These are phyloP conservation scores for Eupeodes latifasciatus DNA, from an alignment of 2,888 invertebrate genomes.

Conservation along the genomic window DNA sequence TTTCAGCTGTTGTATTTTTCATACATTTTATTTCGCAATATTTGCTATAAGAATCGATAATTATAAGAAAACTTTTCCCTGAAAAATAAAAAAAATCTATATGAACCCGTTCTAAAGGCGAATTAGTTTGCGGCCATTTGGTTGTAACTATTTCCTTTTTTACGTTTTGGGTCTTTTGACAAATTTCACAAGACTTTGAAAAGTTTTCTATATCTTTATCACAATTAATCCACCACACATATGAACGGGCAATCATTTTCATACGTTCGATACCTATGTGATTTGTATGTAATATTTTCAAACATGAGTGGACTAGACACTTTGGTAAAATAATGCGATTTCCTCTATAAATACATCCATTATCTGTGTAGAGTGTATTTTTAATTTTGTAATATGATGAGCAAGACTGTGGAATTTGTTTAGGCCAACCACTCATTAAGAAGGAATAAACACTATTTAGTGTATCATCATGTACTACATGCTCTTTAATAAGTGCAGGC, in stretches of 20 bases:
- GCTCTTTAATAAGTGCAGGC: slow-evolving; percentile 22
- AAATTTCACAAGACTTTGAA: slow-evolving; percentile 33
- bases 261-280: slow-evolving; percentile 28
- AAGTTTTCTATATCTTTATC: slow-evolving; percentile 44
- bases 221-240: slow-evolving; percentile 39
- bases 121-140: slow-evolving; percentile 22
- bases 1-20: slow-evolving; percentile 13
- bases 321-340: slow-evolving; percentile 3
- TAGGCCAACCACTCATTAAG: slow-evolving; percentile 22
- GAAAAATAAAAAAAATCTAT: slow-evolving; percentile 45
- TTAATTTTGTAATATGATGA: slow-evolving; percentile 3
- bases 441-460: slow-evolving; percentile 21
- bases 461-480: slow-evolving; percentile 17
- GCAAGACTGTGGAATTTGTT: not conserved
- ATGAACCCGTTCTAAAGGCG: slow-evolving; percentile 43
- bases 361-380: slow-evolving; percentile 8
- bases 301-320: slow-evolving; percentile 5
- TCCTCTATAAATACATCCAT: not conserved
- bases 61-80: slow-evolving; percentile 36
- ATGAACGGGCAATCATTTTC: slow-evolving; percentile 44
- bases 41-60: not conserved
- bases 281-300: slow-evolving; percentile 1
- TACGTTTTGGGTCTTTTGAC: slow-evolving; percentile 38
- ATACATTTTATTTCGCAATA: slow-evolving; percentile 31
- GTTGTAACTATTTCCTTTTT: slow-evolving; percentile 30